Percentiles rank a stretch among this genome's conserved stretches.
phyloP scores from a whole-genome alignment of 2,113 vertebrate genomes.

The Xiphophorus couchianus region DNA sequence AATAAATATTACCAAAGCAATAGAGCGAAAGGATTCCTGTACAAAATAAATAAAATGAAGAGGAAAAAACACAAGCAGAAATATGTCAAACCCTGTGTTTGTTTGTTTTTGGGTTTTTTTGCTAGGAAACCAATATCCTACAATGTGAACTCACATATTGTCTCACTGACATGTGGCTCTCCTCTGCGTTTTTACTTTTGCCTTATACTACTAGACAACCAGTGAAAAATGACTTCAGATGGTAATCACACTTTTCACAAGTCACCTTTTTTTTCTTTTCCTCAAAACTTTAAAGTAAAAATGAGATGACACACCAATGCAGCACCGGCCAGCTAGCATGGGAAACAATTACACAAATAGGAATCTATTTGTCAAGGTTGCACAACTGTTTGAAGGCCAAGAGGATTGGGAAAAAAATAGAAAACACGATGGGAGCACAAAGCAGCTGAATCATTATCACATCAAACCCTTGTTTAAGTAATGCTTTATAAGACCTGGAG shows the following conservation, averaged over 20 bases:
- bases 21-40: background rate
- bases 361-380: slow-evolving; percentile 71
- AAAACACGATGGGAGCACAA: slow-evolving; percentile 40
- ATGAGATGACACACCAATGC: slow-evolving; percentile 42
- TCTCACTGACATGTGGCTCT: slow-evolving; percentile 37
- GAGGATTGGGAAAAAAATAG: slow-evolving; percentile 37
- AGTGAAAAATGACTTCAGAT: slow-evolving; percentile 59
- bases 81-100: slow-evolving; percentile 42
- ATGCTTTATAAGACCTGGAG: slow-evolving; percentile 49
- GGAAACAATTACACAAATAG: slow-evolving; percentile 70
- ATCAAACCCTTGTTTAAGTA: slow-evolving; percentile 47
- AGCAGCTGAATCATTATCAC: slow-evolving; percentile 8
- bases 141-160: slow-evolving; percentile 54
- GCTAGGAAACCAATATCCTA: slow-evolving; percentile 51
- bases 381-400: slow-evolving; percentile 41
- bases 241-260: slow-evolving; percentile 53
- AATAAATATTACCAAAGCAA: background rate
- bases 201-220: slow-evolving; percentile 38
- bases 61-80: background rate
- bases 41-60: background rate
- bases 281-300: slow-evolving; percentile 45
- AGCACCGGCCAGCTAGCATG: slow-evolving; percentile 42
- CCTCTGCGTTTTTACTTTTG: slow-evolving; percentile 35
- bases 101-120: slow-evolving; percentile 3
- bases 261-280: slow-evolving; percentile 11